Conservation (phyloP, 2,797 vertebrate species). For the Malacoctenus gilli region DNA sequence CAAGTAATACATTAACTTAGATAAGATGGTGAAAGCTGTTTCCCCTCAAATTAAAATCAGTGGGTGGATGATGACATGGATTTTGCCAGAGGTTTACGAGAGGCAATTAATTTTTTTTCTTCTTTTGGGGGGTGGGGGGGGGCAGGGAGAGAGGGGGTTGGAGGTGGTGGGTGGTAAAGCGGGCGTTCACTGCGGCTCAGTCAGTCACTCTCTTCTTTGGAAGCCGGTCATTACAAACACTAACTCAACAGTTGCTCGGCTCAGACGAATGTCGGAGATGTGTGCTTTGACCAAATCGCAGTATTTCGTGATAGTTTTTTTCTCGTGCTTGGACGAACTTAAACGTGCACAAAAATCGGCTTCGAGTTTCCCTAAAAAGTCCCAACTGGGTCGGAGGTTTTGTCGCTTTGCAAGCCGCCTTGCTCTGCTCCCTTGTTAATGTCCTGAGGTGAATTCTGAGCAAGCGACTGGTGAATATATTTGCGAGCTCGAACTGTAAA, state of each 20-base stretch:
- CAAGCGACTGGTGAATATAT: slow-evolving; percentile 13
- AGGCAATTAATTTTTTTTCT: slow-evolving; percentile 55
- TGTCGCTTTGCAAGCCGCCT: slow-evolving; percentile 17
- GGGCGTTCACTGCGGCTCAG: slow-evolving; percentile 22
- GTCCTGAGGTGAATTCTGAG: slow-evolving; percentile 37
- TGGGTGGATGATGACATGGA: slow-evolving; percentile 57
- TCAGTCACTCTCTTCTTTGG: slow-evolving; percentile 14
- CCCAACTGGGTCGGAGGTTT: slow-evolving; percentile 1
- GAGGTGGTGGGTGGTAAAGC: background rate
- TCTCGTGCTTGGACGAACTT: slow-evolving; percentile 10
- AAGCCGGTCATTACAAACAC: slow-evolving; percentile 38
- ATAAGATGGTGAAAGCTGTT: slow-evolving; percentile 70
- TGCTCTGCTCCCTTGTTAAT: slow-evolving; percentile 16
- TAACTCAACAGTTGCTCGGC: slow-evolving; percentile 35
- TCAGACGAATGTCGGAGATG: slow-evolving; percentile 20
- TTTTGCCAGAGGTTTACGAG: slow-evolving; percentile 42
- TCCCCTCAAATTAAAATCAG: slow-evolving; percentile 68
- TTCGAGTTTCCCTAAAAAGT: too few species aligned
- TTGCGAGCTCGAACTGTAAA: too few species aligned
- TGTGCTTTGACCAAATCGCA: slow-evolving; percentile 35
- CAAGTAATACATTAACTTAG: slow-evolving; percentile 68
- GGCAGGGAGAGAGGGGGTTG: slow-evolving; percentile 3
- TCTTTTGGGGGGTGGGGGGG: slow-evolving; percentile 9
- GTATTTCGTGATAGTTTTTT: slow-evolving; percentile 31
- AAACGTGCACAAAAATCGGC: too few species aligned